Percentiles rank a stretch among this genome's conserved stretches.
These are phyloP conservation scores for Drosophila dunni DNA, from an alignment of 1,140 invertebrate genomes.

Conservation along the genomic window DNA sequence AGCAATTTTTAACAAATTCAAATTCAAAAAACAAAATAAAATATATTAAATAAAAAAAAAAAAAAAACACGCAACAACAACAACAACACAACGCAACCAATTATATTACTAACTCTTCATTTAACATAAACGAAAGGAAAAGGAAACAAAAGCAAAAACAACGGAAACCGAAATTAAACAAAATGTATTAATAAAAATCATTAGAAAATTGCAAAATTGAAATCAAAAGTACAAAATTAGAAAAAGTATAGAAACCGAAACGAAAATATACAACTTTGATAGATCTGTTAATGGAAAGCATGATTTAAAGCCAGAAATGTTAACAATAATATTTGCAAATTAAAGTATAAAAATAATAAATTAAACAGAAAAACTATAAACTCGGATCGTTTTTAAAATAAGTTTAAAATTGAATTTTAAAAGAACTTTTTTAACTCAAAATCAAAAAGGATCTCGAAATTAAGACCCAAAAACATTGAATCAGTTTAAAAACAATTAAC, in stretches of 20 bases:
- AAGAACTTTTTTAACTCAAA: not conserved
- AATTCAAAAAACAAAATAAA: slow-evolving; percentile 19
- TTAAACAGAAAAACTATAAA: not conserved
- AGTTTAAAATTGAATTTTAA: not conserved
- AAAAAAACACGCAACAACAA: slow-evolving; percentile 34
- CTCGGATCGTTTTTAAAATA: not conserved
- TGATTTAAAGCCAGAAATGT: not conserved
- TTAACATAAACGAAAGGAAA: slow-evolving; percentile 26
- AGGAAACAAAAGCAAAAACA: slow-evolving; percentile 8
- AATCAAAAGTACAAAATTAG: slow-evolving; percentile 78
- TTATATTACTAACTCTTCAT: slow-evolving; percentile 11
- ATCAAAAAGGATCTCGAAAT: not conserved
- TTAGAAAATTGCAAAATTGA: slow-evolving; percentile 61
- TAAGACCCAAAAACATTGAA: not conserved
- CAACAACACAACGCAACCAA: slow-evolving; percentile 16
- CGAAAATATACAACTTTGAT: slow-evolving; percentile 8
- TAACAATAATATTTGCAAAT: slow-evolving; percentile 6
- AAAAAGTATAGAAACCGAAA: slow-evolving; percentile 40
- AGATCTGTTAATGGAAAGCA: slow-evolving; percentile 4
- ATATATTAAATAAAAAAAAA: too few relatives aligned
- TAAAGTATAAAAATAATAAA: not conserved
- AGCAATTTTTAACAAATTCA: slow-evolving; percentile 24
- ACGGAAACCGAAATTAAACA: slow-evolving; percentile 9
- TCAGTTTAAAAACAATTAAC: not conserved
- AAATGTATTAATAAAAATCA: slow-evolving; percentile 9